A percentile compares a stretch with the other conserved stretches of the same genome.
Conservation (phyloP, 2,888 invertebrate species). For the Automeris io region DNA sequence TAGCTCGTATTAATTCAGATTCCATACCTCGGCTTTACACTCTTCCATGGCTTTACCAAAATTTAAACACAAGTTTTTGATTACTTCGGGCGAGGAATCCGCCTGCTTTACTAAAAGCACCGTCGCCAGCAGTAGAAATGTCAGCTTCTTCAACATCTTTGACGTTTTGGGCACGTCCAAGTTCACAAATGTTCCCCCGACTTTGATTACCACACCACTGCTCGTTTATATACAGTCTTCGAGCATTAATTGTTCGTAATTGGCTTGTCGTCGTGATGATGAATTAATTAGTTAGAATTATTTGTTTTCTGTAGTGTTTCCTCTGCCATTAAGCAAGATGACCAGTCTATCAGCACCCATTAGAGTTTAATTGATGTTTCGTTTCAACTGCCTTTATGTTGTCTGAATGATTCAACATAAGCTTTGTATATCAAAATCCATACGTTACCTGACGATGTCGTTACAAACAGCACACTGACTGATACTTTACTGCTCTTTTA, state of each 20-base stretch:
- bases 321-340: not conserved
- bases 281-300: constrained; percentile 1
- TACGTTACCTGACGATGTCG: too few relatives aligned
- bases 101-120: constrained; percentile 19
- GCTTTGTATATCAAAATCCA: too few relatives aligned
- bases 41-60: constrained; percentile 33
- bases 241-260: not conserved
- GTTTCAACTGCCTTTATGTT: too few relatives aligned
- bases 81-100: constrained; percentile 32
- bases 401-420: too few relatives aligned
- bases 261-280: not conserved
- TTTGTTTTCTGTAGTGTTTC: not conserved
- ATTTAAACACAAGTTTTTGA: constrained; percentile 28
- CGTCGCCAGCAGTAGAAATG: constrained; percentile 16
- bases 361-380: constrained; percentile 4
- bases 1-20: too few relatives aligned
- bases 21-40: constrained; percentile 38
- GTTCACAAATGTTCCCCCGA: not conserved
- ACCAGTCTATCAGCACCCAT: not conserved
- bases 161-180: not conserved
- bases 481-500: too few relatives aligned
- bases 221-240: constrained; percentile 2
- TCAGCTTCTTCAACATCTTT: constrained; percentile 11
- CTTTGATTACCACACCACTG: not conserved
- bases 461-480: too few relatives aligned